Conservation (phyloP, 2,888 invertebrate species). For the Tenthredo mesomela region DNA sequence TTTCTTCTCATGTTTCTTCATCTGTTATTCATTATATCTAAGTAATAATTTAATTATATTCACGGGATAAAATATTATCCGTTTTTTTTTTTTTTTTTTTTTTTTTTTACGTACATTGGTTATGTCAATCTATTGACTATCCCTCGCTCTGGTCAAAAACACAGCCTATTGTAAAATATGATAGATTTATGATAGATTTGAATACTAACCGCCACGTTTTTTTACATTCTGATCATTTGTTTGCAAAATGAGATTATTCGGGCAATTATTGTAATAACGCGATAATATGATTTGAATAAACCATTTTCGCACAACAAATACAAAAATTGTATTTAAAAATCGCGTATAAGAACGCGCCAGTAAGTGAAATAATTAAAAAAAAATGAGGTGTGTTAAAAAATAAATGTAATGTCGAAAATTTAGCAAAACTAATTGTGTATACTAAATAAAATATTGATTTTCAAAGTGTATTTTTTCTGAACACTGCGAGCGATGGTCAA, state of each 20-base stretch:
- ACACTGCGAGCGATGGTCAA: slow-evolving; percentile 69
- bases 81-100: slow-evolving; percentile 13
- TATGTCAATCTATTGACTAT: slow-evolving; percentile 61
- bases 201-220: background rate
- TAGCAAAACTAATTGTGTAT: background rate
- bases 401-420: slow-evolving; percentile 50
- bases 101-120: slow-evolving; percentile 63
- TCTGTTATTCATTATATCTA: slow-evolving; percentile 55
- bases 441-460: background rate
- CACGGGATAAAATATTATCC: slow-evolving; percentile 57
- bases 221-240: background rate
- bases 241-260: background rate
- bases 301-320: background rate
- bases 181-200: background rate
- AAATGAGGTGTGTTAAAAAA: slow-evolving; percentile 17
- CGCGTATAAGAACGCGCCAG: background rate
- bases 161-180: background rate
- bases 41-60: slow-evolving; percentile 58
- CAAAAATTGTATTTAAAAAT: background rate
- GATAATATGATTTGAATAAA: background rate
- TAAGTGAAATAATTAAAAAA: background rate
- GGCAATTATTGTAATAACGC: background rate
- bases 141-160: slow-evolving; percentile 61
- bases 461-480: background rate
- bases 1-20: background rate